Evolutionary conservation across 2,888 invertebrate genomes (phyloP).

Genomic region (Disparrhopalites patrizii): DNA sequence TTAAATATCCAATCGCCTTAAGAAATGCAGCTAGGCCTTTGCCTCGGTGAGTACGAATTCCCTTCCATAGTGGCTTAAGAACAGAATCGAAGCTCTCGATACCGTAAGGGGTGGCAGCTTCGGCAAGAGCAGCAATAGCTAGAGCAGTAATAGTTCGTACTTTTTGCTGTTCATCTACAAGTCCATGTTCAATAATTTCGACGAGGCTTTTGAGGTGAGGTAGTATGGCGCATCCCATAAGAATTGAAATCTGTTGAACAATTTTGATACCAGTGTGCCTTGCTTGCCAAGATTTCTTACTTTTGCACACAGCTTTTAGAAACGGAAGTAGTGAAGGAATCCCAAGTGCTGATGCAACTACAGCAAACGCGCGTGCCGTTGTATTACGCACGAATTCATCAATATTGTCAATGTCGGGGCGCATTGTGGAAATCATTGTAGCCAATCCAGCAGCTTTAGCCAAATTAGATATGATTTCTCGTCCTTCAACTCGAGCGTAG

Average conservation of each 20-base stretch:
- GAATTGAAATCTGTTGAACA: conserved; percentile 98
- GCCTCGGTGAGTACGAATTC: conserved; percentile 71
- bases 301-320: conserved; percentile 96
- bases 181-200: conserved; percentile 97
- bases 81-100: conserved; percentile 99
- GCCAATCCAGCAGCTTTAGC: conserved; percentile 99
- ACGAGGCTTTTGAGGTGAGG: conserved; percentile 97
- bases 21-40: conserved; percentile 98
- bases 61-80: conserved; percentile 98
- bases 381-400: conserved; percentile 99
- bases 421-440: conserved; percentile 99
- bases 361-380: conserved; percentile 99
- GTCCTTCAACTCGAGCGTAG: conserved; percentile 97
- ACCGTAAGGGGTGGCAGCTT: conserved; percentile 99
- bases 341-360: conserved; percentile 96
- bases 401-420: conserved; percentile 99
- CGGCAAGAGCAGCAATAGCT: conserved; percentile 96
- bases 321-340: conserved; percentile 97
- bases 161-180: conserved; percentile 96
- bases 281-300: conserved; percentile 99
- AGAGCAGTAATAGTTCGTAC: conserved; percentile 98
- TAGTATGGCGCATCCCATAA: conserved; percentile 99
- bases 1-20: conserved; percentile 98
- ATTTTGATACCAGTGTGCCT: conserved; percentile 99
- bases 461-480: conserved; percentile 98